These are phyloP conservation scores for Scaptomyza cyrtandrae DNA, from an alignment of 2,888 invertebrate species.

Conservation along the genomic window DNA sequence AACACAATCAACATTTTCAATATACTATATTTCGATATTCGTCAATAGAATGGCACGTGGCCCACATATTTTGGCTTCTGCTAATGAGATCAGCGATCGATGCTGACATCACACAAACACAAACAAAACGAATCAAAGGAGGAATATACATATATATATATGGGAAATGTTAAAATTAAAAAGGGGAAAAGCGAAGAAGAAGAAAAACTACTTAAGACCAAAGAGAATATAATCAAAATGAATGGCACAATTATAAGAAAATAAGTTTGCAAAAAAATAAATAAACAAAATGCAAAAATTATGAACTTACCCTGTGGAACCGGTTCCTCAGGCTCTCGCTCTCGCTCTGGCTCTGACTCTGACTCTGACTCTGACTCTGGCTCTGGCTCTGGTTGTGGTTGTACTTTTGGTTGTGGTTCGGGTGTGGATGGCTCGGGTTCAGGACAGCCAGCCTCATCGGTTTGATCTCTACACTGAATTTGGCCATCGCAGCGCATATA, in stretches of 20 bases:
- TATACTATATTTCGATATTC: background rate
- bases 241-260: slow-evolving; percentile 15
- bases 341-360: background rate
- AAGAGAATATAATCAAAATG: slow-evolving; percentile 1
- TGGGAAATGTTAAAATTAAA: slow-evolving; percentile 13
- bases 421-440: no score
- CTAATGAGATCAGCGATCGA: slow-evolving; percentile 53
- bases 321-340: no score
- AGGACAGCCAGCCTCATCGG: slow-evolving; percentile 88
- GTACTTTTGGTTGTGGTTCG: background rate
- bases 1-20: background rate
- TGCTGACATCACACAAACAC: slow-evolving; percentile 42
- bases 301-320: slow-evolving; percentile 26
- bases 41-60: slow-evolving; percentile 16
- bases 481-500: slow-evolving; percentile 87
- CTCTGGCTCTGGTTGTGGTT: slow-evolving; percentile 2
- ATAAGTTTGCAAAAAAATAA: slow-evolving; percentile 11
- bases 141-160: slow-evolving; percentile 13
- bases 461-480: slow-evolving; percentile 87
- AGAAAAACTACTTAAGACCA: slow-evolving; percentile 5
- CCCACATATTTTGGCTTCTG: background rate
- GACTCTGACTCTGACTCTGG: no score
- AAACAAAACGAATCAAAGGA: background rate
- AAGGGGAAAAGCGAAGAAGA: background rate
- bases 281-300: slow-evolving; percentile 2